Evolutionary conservation across 1,140 invertebrate genomes (phyloP).

Genomic region (Trichonephila inaurata): DNA sequence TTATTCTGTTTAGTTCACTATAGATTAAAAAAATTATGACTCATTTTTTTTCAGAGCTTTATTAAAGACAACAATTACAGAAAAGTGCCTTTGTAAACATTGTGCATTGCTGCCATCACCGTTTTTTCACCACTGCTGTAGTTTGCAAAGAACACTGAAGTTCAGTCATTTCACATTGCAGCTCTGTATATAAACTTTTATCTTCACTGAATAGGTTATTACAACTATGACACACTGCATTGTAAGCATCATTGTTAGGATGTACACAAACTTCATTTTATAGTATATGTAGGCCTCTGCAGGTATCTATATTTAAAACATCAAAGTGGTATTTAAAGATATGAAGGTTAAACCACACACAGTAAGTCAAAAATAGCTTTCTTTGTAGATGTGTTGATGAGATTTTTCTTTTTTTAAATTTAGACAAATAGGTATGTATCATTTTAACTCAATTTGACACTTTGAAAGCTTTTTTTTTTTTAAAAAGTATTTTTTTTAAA

Average conservation of each 20-base stretch:
- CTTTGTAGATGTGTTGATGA: constrained; percentile 50
- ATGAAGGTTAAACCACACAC: constrained; percentile 72
- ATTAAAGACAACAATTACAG: constrained; percentile 76
- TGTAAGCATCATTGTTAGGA: constrained; percentile 52
- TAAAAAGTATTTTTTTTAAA: constrained; percentile 56
- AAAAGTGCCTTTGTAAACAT: constrained; percentile 76
- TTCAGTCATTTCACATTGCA: constrained; percentile 70
- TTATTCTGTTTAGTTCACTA: no score
- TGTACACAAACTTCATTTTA: constrained; percentile 55
- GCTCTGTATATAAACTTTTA: constrained; percentile 44
- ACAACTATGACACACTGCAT: constrained; percentile 57
- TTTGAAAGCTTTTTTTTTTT: constrained; percentile 51
- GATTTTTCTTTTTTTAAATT: constrained; percentile 28
- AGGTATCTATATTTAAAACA: constrained; percentile 62
- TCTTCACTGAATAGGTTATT: constrained; percentile 50
- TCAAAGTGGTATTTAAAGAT: constrained; percentile 68
- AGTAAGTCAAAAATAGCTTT: constrained; percentile 65
- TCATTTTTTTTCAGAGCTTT: constrained; percentile 72
- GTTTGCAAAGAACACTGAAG: constrained; percentile 57
- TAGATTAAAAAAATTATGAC: no score
- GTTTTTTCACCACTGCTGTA: constrained; percentile 63
- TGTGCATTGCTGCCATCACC: constrained; percentile 76
- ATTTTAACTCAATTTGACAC: constrained; percentile 52
- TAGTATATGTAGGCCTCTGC: constrained; percentile 55
- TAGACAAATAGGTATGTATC: constrained; percentile 48